phyloP scores from a whole-genome alignment of 2,888 invertebrate genomes.

The Andrena haemorrhoa region DNA sequence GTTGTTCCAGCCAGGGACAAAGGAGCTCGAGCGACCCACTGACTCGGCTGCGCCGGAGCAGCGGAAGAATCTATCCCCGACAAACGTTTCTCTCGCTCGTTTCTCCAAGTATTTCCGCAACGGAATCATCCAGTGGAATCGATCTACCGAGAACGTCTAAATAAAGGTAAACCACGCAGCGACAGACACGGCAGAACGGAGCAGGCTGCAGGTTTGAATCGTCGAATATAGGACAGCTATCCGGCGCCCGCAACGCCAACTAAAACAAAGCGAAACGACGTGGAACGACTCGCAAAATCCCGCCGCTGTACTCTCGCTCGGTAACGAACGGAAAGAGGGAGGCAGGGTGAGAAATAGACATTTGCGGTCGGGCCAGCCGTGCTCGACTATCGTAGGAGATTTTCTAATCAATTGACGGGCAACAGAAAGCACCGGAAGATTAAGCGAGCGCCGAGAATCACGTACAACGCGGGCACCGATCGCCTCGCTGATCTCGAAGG shows the following conservation, averaged over 20 bases:
- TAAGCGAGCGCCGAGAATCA: slow-evolving; percentile 8
- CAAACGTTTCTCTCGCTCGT: neutral
- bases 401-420: neutral
- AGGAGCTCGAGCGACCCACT: neutral
- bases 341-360: neutral
- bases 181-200: neutral
- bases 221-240: slow-evolving; percentile 4
- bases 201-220: neutral
- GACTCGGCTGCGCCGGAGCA: neutral
- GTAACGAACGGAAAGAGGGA: slow-evolving; percentile 10
- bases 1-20: slow-evolving; percentile 17
- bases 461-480: neutral
- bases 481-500: neutral
- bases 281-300: slow-evolving; percentile 4
- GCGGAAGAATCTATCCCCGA: neutral
- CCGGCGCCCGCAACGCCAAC: slow-evolving; percentile 1
- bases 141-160: slow-evolving; percentile 10
- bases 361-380: slow-evolving; percentile 8
- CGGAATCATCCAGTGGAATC: neutral
- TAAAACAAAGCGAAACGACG: neutral
- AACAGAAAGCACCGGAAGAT: neutral
- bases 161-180: neutral
- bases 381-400: neutral
- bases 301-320: neutral
- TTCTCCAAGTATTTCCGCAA: neutral